Base-by-base conservation (phyloP, 2,113 vertebrate genomes). In the Neolamprologus kungweensis region DNA sequence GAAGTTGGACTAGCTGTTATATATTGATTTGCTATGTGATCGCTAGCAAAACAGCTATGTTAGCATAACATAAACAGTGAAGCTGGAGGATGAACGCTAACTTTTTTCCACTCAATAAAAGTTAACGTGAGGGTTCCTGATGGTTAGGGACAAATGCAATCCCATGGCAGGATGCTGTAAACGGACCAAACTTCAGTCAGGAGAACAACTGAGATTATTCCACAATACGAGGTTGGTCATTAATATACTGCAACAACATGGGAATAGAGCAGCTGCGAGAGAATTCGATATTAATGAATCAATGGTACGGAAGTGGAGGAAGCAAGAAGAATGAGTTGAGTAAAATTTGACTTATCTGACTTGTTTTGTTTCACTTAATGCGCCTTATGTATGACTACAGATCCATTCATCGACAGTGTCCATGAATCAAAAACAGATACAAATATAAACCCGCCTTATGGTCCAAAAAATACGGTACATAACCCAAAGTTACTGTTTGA, bases 1-100 rank as follows among this genome's bases (percentile, higher is more conserved):
- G n/a, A 54, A 53, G 51, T 53, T 53, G 19, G 51, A 0, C 9
- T 53, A 11, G 19, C 19, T 21, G 51, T 0, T 53, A 21, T 53
- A 0, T 53, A 53, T 2, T 11, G 51, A 21, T 53, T 1, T 53
- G 51, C 0, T 53, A 21, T 1, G 3, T 53, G 51, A 53, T 53
- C 8, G 50, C 5, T 51, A 5, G 47, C 17, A 2, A 51, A 5
- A 51, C 47, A 51, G 8, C 1, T 51, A 51, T 51, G 47, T 51
- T 51, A 51, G 47, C 47, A 19, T 51, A 51, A 51, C 2, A 51
- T 19, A 51, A 51, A 51, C 1, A 50, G 47, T 51, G 47, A 19
- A 51, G 47, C 7, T 47, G 16, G 45, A 47, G 45, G 45, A 16
- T 47, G 45, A 47, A 47, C 14, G 45, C 45, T 0, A 47, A 47